Evolutionary conservation across 1,140 invertebrate genomes (phyloP), one percentile per base, ranked within the genome.

Genomic region (Drosophila persimilis): DNA sequence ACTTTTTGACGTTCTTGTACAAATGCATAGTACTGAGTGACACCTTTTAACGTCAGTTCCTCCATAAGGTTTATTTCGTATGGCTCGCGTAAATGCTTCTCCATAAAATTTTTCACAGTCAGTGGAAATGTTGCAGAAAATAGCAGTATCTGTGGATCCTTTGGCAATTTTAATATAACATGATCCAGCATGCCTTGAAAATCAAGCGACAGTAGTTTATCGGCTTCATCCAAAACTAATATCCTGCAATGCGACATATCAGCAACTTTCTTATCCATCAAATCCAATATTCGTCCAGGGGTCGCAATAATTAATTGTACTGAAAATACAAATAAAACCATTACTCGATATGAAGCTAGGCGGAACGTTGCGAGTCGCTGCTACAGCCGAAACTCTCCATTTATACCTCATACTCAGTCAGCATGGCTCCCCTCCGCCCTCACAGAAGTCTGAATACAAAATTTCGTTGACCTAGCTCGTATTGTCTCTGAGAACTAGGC

Each of bases 41-140:
- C 98, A 92, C 99, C 99, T 92, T 99, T 99, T 44, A 99, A 92
- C 66, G 99, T 99, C 70, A 99, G 93, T 92, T 99, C 99, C 91
- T 99, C 99, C 99, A 99, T 99, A 79, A 99, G 94, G 93, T 99
- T 99, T 81, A 99, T 99, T 93, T 99, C 99, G 92, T 99, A 99
- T 48, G 99, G 98, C 92, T 98, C 96, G 81, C 95, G 95, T 90
- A 99, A 95, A 92, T 99, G 97, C 92, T 98, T 99, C 91, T 96
- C 96, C 98, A 99, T 99, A 92, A 99, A 99, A 91, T 98, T 95
- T 93, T 99, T 98, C n/a, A 99, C 99, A 81, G 98, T 99, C 56
- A 99, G 93, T 75, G 99, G 99, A 93, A 99, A 99, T 77, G 99
- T 99, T 65, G 99, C 99, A 74, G 98, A 99, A 93, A 99, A 99